Conservation (phyloP, 2,888 invertebrate genomes). For the Zootermopsis nevadensis region DNA sequence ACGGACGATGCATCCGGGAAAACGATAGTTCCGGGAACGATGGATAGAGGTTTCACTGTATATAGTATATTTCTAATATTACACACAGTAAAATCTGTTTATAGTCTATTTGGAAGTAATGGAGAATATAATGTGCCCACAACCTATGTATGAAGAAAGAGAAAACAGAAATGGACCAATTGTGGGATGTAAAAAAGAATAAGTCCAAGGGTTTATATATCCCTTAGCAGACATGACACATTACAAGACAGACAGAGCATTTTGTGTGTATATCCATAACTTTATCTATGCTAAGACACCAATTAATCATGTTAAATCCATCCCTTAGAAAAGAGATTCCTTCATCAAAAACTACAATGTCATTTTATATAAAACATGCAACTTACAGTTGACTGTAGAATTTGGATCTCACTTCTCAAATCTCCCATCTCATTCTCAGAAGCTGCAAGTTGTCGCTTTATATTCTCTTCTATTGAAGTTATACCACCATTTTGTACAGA, state of each 20-base stretch:
- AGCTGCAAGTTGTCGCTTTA: slow-evolving; percentile 67
- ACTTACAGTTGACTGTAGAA: slow-evolving; percentile 68
- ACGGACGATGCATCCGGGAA: no score
- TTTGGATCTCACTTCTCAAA: slow-evolving; percentile 71
- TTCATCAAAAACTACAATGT: background rate
- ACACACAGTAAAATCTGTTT: no score
- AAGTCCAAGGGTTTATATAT: background rate
- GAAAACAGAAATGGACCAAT: slow-evolving; percentile 17
- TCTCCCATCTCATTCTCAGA: slow-evolving; percentile 73
- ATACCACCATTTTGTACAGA: slow-evolving; percentile 46
- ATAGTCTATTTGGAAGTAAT: no score
- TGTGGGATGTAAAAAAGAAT: slow-evolving; percentile 7
- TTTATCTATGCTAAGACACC: background rate
- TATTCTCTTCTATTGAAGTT: slow-evolving; percentile 61
- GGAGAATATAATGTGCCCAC: no score
- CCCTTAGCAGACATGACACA: background rate
- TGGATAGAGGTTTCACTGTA: no score
- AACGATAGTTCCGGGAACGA: no score
- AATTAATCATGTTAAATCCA: background rate
- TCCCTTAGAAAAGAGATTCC: background rate
- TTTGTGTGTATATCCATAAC: background rate
- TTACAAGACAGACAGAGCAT: slow-evolving; percentile 4
- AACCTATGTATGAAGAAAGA: background rate
- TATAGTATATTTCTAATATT: no score
- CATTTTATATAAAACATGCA: background rate